These are phyloP conservation scores for Platichthys stellatus DNA, from an alignment of 2,113 vertebrate genomes.

Conservation along the genomic window DNA sequence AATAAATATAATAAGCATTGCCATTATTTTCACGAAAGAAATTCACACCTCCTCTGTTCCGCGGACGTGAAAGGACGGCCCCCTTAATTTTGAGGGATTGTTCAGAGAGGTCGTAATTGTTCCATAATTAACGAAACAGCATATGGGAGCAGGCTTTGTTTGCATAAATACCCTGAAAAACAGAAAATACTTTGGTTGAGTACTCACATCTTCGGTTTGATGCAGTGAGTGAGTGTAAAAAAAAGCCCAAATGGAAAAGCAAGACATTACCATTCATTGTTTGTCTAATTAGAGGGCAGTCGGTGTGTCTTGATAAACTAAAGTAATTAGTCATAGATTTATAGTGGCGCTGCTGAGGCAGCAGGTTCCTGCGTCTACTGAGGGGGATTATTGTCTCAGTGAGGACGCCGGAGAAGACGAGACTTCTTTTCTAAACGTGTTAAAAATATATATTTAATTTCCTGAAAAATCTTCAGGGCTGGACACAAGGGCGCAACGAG, in stretches of 20 bases:
- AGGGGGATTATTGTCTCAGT: constrained; percentile 28
- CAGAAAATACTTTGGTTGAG: constrained; percentile 44
- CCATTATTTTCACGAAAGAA: not conserved
- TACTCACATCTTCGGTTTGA: constrained; percentile 49
- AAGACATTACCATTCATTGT: constrained; percentile 76
- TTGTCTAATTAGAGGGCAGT: constrained; percentile 78
- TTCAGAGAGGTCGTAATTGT: constrained; percentile 32
- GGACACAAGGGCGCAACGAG: constrained; percentile 26
- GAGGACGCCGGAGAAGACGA: constrained; percentile 10
- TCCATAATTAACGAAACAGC: constrained; percentile 52
- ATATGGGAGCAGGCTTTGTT: constrained; percentile 47
- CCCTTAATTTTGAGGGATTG: constrained; percentile 34
- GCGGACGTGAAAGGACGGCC: not conserved
- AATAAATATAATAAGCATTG: not conserved
- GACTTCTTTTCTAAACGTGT: constrained; percentile 2
- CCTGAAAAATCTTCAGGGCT: not conserved
- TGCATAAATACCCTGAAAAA: constrained; percentile 47
- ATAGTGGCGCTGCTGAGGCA: constrained; percentile 64
- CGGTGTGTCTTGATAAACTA: constrained; percentile 76
- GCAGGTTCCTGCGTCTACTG: constrained; percentile 53
- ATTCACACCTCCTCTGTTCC: too few species aligned
- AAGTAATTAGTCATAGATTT: constrained; percentile 80
- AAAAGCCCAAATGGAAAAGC: constrained; percentile 62
- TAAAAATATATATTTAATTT: constrained; percentile 12
- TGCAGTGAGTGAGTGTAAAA: constrained; percentile 49